Base-by-base conservation (phyloP, 2,113 vertebrate species). In the Chrysochloris asiatica region DNA sequence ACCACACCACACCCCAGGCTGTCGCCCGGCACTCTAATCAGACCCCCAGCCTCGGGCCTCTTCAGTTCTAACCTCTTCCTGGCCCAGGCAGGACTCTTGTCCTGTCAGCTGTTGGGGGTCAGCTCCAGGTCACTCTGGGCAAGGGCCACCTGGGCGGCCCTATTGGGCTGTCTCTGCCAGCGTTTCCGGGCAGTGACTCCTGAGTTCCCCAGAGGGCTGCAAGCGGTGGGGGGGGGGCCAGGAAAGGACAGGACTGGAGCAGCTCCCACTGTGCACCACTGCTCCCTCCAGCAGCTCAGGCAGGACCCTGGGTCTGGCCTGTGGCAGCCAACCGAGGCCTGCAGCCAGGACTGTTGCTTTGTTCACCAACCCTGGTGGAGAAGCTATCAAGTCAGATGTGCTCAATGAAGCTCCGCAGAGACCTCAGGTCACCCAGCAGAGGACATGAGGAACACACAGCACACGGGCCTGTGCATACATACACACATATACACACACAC, bases 181-280 rank as follows among this genome's bases (percentile, higher is more conserved):
- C 85, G 96, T 94, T 96, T 96, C 97, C 96, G 96, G 94, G 96
- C 97, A 93, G 88, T 97, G 89, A 94, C 79, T 96, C 92, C 81
- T 83, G 95, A 96, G 91, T 93, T 95, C 14, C n/a, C 86, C 94
- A 24, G 0, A 72, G 93, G 92, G 41, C 30, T 50, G 45, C 2
- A 6, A 28, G 50, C 26, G 78, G 76, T 26, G 69, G 86, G 88
- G 33, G 48, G 17, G 89, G 52, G 94, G n/a, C 81, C 71, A 48
- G 83, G 47, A 83, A 96, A 93, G 28, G 63, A 33, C 36, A 28
- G 6, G 52, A 75, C 82, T 94, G 88, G 94, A 83, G 79, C 63
- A 41, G 63, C 63, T 93, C 94, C 95, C n/a, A n/a, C 0, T 8
- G 83, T 96, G 95, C 96, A 87, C 9, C 47, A 83, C 77, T 94